Conservation (phyloP, 2,888 invertebrate genomes). For the Acanthosepion lycidas region DNA sequence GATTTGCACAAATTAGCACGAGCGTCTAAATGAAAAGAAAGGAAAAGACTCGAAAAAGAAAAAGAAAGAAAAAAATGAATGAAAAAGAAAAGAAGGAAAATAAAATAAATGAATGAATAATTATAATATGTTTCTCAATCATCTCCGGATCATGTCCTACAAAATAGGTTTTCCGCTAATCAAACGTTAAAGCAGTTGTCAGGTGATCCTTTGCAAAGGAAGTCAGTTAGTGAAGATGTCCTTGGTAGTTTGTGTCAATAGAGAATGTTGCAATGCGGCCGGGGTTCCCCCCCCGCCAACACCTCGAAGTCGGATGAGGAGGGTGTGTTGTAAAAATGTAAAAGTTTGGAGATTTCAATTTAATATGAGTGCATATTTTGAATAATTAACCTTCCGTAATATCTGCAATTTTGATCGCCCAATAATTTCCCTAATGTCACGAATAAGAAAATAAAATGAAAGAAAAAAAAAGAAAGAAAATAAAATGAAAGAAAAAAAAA, state of each 20-base stretch:
- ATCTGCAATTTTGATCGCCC: neutral
- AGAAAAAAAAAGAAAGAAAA: neutral
- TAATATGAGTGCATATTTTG: conserved; percentile 2
- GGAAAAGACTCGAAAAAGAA: too few species aligned
- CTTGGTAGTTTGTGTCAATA: neutral
- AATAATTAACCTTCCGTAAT: neutral
- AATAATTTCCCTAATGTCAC: conserved; percentile 13
- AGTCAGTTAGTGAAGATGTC: neutral
- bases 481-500: neutral
- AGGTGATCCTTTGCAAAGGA: neutral
- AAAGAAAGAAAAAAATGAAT: too few species aligned
- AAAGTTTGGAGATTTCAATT: conserved; percentile 1
- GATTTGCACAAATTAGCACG: too few species aligned
- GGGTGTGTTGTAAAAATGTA: neutral
- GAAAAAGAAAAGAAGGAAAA: too few species aligned
- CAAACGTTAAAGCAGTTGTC: too few species aligned
- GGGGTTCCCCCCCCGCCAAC: neutral
- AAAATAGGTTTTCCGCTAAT: too few species aligned
- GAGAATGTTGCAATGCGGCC: neutral
- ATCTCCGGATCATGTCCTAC: too few species aligned
- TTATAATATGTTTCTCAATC: too few species aligned
- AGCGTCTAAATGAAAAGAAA: too few species aligned
- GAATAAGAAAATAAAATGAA: neutral
- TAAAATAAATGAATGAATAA: too few species aligned
- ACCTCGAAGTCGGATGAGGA: neutral